phyloP scores from a whole-genome alignment of 2,797 vertebrate species.

The Rhincodon typus region DNA sequence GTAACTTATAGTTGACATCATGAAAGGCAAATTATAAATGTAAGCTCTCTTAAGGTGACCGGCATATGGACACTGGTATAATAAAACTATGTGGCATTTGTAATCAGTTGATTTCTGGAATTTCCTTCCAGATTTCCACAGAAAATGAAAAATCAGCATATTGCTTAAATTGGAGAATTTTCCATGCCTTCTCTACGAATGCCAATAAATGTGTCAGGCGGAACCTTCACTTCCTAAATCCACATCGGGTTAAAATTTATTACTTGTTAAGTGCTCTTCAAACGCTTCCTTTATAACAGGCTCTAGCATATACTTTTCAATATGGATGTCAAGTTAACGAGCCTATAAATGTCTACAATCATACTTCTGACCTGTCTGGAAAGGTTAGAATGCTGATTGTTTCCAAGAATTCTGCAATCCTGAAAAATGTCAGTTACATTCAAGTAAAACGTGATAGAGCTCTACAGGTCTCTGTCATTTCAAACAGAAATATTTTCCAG shows the following conservation, averaged over 20 bases:
- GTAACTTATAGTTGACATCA: neutral
- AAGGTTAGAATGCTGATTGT: neutral
- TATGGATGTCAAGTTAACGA: neutral
- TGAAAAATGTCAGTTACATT: neutral
- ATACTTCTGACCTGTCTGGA: neutral
- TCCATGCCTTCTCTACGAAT: neutral
- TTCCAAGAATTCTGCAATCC: neutral
- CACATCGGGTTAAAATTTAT: conserved; percentile 26
- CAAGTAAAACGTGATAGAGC: neutral
- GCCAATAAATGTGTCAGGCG: neutral
- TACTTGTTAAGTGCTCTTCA: conserved; percentile 21
- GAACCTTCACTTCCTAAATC: neutral
- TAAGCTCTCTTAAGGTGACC: neutral
- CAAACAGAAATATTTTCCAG: neutral
- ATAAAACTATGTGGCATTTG: neutral
- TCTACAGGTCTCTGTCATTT: neutral
- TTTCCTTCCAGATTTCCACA: neutral
- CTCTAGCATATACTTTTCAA: neutral
- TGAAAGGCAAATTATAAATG: neutral
- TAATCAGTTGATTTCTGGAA: neutral
- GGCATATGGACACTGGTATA: neutral
- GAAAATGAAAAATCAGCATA: neutral
- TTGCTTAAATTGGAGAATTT: neutral
- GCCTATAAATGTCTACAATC: conserved; percentile 26
- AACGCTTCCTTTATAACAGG: conserved; percentile 1